Evolutionary conservation across 2,888 invertebrate genomes (phyloP), one percentile per base, ranked within the genome.

Genomic region (Acleris laterana): DNA sequence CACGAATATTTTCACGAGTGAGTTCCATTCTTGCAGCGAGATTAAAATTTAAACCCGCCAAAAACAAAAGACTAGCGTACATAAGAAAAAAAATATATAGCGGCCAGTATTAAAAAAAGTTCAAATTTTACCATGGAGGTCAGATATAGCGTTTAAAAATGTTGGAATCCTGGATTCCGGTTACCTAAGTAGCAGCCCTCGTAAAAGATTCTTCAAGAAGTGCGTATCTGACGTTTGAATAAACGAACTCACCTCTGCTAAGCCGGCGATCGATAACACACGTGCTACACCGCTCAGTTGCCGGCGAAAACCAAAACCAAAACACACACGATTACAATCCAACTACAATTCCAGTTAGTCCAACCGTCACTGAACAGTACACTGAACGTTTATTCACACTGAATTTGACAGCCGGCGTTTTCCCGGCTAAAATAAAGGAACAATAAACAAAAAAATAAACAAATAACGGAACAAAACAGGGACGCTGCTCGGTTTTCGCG

Each of bases 371-470:
- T 73, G 69, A 83, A 81, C 75, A 82, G 75, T 71, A 67, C 82
- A 87, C 84, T 79, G 64, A 74, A 79, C 71, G 78, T 78, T 77
- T 79, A 76, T 74, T 74, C 73, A 75, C 83, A 81, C 72, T 75
- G 73, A 75, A 76, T 78, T 76, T 76, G 69, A 71, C 72, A 71
- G 73, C 90, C 90, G 90, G 90, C 85, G 79, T 88, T 89, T 90
- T 85, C 79, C 88, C 87, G 88, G 87, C 76, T 72, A 86, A 89
- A 88, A 80, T 76, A 82, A 82, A 77, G 69, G 68, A 72, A 74
- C 61, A 68, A 82, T 81, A 84, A 80, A 77, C 76, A 77, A 78
- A 72, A 58, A 72, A 82, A 78, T 63, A 70, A 77, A 79, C 75
- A 48, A 49, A 64, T 68, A 70, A 60, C 44, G 59, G 38, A 74